Evolutionary conservation across 2,113 vertebrate genomes (phyloP).

Genomic region (Vidua chalybeata): DNA sequence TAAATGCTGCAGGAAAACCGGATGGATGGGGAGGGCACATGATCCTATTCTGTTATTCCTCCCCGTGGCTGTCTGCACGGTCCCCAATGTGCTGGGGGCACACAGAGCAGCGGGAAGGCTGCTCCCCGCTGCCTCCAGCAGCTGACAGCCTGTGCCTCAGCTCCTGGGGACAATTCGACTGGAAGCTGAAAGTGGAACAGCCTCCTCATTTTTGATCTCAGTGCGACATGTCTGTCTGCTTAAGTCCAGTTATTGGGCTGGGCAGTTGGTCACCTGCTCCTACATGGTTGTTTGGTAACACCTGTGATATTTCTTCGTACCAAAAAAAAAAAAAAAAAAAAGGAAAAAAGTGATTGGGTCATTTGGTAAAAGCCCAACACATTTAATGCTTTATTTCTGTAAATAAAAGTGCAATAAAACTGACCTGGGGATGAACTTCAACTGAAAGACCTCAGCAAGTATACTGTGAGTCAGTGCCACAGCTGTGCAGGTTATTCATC

Average conservation of each 20-base stretch:
- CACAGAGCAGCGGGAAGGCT: neutral
- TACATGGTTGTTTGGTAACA: conserved; percentile 69
- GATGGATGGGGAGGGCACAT: fast-evolving
- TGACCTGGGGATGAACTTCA: conserved; percentile 25
- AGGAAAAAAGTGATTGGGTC: neutral
- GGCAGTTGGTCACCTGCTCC: conserved; percentile 30
- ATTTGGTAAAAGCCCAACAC: conserved; percentile 71
- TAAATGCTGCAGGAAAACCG: neutral
- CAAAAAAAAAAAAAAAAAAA: conserved; percentile 62
- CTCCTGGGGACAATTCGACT: conserved; percentile 17
- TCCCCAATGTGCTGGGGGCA: neutral
- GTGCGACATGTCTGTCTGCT: conserved; percentile 52
- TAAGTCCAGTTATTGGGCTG: conserved; percentile 66
- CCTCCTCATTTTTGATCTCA: conserved; percentile 48
- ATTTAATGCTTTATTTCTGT: conserved; percentile 79
- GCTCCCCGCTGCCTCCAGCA: neutral
- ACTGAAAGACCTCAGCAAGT: neutral
- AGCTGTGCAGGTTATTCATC: neutral
- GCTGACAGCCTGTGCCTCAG: neutral
- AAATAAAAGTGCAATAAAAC: conserved; percentile 79
- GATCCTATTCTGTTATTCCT: neutral
- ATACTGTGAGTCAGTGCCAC: neutral
- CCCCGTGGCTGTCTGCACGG: neutral
- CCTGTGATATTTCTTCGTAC: conserved; percentile 75
- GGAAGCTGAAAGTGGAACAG: conserved; percentile 68